phyloP scores from a whole-genome alignment of 2,113 vertebrate species.

The Coracopsis vasa region DNA sequence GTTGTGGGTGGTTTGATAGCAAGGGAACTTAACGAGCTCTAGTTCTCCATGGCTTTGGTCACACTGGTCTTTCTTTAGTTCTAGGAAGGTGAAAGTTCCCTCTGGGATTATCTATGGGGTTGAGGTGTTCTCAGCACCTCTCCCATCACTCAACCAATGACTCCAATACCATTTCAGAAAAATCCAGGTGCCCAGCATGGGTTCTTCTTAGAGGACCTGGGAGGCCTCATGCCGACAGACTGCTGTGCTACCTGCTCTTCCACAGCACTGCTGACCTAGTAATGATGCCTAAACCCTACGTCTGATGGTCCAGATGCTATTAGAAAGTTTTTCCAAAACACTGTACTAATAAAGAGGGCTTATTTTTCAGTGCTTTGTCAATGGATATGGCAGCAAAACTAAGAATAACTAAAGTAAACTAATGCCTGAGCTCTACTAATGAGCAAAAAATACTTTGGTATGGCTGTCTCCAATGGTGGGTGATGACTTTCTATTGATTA shows the following conservation, averaged over 20 bases:
- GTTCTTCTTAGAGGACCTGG: background rate
- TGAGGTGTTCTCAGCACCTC: fast-evolving
- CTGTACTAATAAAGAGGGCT: background rate
- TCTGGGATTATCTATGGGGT: background rate
- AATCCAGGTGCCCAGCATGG: fast-evolving
- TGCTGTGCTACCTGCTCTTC: fast-evolving
- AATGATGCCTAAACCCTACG: fast-evolving
- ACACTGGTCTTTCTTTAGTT: background rate
- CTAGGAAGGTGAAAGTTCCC: background rate
- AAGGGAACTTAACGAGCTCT: background rate
- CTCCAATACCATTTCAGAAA: background rate
- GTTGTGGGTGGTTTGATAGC: background rate
- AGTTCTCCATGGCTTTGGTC: background rate
- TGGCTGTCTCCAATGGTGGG: background rate
- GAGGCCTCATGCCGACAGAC: background rate
- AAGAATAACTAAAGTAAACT: constrained; percentile 23
- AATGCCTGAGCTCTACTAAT: constrained; percentile 33
- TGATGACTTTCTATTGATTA: constrained; percentile 70
- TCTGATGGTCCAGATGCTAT: too few relatives aligned
- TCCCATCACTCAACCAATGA: fast-evolving
- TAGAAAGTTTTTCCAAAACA: background rate
- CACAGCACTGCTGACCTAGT: fast-evolving
- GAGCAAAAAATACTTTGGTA: constrained; percentile 2
- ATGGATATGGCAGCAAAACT: background rate
- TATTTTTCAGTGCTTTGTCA: background rate